These are phyloP conservation scores for Cetoscarus ocellatus DNA, from an alignment of 2,797 vertebrate genomes.

Conservation along the genomic window DNA sequence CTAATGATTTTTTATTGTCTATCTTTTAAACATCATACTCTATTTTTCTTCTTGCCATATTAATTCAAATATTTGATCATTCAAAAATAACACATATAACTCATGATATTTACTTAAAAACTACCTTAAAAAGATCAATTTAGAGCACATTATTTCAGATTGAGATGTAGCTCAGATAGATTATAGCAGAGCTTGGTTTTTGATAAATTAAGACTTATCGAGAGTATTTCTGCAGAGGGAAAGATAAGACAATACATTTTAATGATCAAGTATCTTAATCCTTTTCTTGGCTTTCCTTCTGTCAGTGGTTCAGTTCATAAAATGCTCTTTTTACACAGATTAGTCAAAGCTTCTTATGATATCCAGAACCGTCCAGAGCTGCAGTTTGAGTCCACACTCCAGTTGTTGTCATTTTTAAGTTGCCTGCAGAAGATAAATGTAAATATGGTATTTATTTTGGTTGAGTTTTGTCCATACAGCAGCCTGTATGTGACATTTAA, in stretches of 20 bases:
- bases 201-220: constrained; percentile 11
- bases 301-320: constrained; percentile 18
- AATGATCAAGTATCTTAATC: constrained; percentile 30
- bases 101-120: constrained; percentile 1
- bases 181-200: background rate
- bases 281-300: constrained; percentile 37
- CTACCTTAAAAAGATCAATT: background rate
- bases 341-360: constrained; percentile 46
- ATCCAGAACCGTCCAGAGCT: constrained; percentile 41
- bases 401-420: constrained; percentile 52
- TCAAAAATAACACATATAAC: background rate
- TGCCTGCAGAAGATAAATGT: constrained; percentile 52
- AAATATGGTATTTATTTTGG: constrained; percentile 77
- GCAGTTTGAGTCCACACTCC: constrained; percentile 21
- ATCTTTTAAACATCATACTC: constrained; percentile 7
- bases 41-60: background rate
- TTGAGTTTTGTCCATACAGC: constrained; percentile 15
- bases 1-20: constrained; percentile 16
- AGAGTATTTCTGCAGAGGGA: constrained; percentile 19
- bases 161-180: background rate
- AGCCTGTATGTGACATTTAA: constrained; percentile 5
- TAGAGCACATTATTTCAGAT: constrained; percentile 14
- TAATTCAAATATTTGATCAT: background rate
- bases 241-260: constrained; percentile 23
- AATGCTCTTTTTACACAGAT: constrained; percentile 50